Conservation (phyloP, 1,140 invertebrate species). For the Teleopsis dalmanni region DNA sequence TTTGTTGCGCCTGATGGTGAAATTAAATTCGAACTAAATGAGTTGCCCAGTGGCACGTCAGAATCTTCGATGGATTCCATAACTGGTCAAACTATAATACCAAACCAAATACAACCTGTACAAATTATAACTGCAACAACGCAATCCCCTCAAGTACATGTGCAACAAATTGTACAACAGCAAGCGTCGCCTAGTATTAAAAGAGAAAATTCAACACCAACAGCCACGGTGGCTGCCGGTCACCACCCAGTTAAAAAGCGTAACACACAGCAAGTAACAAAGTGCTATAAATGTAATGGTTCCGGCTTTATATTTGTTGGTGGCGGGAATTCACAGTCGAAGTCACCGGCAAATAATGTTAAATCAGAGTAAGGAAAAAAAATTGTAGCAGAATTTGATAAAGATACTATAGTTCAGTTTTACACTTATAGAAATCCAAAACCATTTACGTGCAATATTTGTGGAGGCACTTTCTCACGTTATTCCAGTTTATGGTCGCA, state of each 20-base stretch:
- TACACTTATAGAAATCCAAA: constrained; percentile 47
- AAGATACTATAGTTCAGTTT: constrained; percentile 6
- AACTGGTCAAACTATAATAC: constrained; percentile 47
- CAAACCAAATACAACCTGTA: constrained; percentile 29
- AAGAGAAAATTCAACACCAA: constrained; percentile 18
- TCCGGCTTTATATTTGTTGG: constrained; percentile 78
- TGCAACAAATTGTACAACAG: constrained; percentile 20
- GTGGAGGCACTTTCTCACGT: constrained; percentile 71
- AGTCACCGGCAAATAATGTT: constrained; percentile 23
- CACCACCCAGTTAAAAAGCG: constrained; percentile 76
- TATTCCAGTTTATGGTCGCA: constrained; percentile 81
- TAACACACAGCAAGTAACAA: constrained; percentile 71
- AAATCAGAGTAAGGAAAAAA: constrained; percentile 35
- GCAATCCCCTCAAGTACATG: constrained; percentile 35
- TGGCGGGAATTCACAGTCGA: constrained; percentile 34
- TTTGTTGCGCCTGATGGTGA: constrained; percentile 57
- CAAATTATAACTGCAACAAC: constrained; percentile 38
- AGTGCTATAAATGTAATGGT: constrained; percentile 80
- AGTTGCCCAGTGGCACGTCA: constrained; percentile 40
- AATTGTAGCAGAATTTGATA: constrained; percentile 8
- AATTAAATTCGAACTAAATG: constrained; percentile 50
- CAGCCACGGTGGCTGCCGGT: constrained; percentile 35
- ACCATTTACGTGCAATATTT: constrained; percentile 80
- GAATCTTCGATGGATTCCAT: constrained; percentile 35
- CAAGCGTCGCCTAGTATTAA: constrained; percentile 20